Evolutionary conservation across 2,113 vertebrate genomes (phyloP), one percentile per base, ranked within the genome.

Genomic region (Odontophorus gujanensis): DNA sequence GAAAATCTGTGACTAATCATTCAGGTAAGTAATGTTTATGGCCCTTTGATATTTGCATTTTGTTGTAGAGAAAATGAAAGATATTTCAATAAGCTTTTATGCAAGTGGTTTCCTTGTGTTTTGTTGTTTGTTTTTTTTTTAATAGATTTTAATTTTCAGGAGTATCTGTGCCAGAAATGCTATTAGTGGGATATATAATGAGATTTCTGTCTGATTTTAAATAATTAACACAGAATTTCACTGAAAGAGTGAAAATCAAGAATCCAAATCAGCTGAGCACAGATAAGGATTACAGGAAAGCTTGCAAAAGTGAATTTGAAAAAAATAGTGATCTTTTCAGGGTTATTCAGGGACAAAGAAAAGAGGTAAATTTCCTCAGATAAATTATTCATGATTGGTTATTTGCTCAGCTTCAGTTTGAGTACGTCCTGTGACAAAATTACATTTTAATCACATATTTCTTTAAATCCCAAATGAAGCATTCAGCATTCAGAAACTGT

Each of bases 381-480:
- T 95, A 95, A 94, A 96, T 96, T 94, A 96, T 96, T 96, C 90
- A 96, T 95, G 90, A 87, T 89, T 85, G 87, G 81, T 95, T 96
- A 95, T 95, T 95, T 96, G 36, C 85, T 94, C 81, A 68, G 74
- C 81, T 95, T 95, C 84, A 89, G 78, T 76, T 69, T 73, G 58
- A 94, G 87, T 94, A 89, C 92, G 79, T 91, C 71, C 85, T 93
- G 82, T 94, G 90, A 96, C 85, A 90, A 93, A 96, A 95, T 95
- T 95, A 95, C 92, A 96, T 94, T 95, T 96, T 96, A 96, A 96
- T 96, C 82, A 95, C 72, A 95, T 87, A 92, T 93, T 96, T 95
- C 87, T 94, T 94, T 91, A 93, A 90, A 87, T 85, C 82, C 38
- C 79, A 96, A 93, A 95, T 93, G 90, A 95, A 72, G 53, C 82